Conservation (phyloP, 2,797 vertebrate genomes). For the Rhadinocentrus ornatus region DNA sequence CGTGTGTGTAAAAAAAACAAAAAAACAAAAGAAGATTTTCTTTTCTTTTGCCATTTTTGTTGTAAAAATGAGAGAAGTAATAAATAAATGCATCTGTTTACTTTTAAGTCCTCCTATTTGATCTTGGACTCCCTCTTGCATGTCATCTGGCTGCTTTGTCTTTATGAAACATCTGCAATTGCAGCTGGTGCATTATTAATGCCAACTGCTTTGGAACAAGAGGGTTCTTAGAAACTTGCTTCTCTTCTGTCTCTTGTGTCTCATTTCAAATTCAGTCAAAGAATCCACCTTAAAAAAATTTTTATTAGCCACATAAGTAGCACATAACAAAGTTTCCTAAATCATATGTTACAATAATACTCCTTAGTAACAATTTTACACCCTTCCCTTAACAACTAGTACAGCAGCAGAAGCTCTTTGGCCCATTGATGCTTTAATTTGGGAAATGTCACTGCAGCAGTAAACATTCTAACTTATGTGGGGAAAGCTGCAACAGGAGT, state of each 20-base stretch:
- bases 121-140: background rate
- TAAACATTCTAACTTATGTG: slow-evolving; percentile 11
- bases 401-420: slow-evolving; percentile 49
- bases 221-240: slow-evolving; percentile 41
- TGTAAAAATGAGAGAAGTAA: background rate
- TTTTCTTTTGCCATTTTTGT: background rate
- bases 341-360: background rate
- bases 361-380: slow-evolving; percentile 3
- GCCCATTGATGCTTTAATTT: slow-evolving; percentile 45
- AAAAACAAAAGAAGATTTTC: background rate
- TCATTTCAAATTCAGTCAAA: slow-evolving; percentile 38
- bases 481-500: slow-evolving; percentile 11
- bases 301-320: slow-evolving; percentile 21
- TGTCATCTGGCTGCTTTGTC: slow-evolving; percentile 15
- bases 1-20: background rate
- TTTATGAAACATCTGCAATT: slow-evolving; percentile 46
- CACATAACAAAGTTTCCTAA: slow-evolving; percentile 2
- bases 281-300: slow-evolving; percentile 1
- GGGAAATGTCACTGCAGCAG: slow-evolving; percentile 34
- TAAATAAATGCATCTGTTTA: background rate
- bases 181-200: slow-evolving; percentile 70
- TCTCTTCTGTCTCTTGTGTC: background rate
- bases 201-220: slow-evolving; percentile 34
- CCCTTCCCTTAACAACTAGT: slow-evolving; percentile 50
- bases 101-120: background rate